Base-by-base conservation (phyloP, 1,140 invertebrate genomes). In the Pristionchus pacificus region DNA sequence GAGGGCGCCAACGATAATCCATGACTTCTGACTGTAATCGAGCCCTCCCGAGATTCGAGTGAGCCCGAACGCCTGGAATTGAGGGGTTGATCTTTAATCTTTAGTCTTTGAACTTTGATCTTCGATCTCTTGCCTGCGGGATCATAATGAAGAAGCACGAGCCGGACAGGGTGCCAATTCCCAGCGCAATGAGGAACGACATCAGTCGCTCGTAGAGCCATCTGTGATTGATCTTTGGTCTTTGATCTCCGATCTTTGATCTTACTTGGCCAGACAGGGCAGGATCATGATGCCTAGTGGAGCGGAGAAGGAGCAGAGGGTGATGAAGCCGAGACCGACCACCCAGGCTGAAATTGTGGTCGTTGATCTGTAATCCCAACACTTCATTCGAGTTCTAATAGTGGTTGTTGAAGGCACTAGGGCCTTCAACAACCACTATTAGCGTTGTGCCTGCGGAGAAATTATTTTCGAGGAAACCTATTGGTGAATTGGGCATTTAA, bases 281-380 rank as follows among this genome's bases (percentile, higher is more conserved):
- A 80, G 49, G 15, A 79, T 55, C 15, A 78, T 15, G 25, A 78
- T 77, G 27, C 74, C 77, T 1, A 78, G 32, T 1, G 78, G 78
- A 2, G 78, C 64, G 6, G 67, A 49, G 29, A 80, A 75, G 2
- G 65, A 64, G 13, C 76, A 55, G 6, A 75, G 63, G 19, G 77
- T 78, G 24, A 80, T 65, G 25, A 78, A 72, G n/a, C 63, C 29
- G 14, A 78, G 24, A 13, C 77, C 77, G 30, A 74, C 66, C 31
- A 74, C 59, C 78, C 78, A 80, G 58, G 76, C 77, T 78, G 67
- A 65, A 78, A 77, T n/a, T n/a, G n/a, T n/a, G n/a, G n/a, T n/a
- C n/a, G n/a, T n/a, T n/a, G n/a, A n/a, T n/a, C n/a, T n/a, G n/a
- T n/a, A n/a, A n/a, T n/a, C n/a, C n/a, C n/a, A n/a, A n/a, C n/a